Evolutionary conservation across 1,140 invertebrate genomes (phyloP), one percentile per base, ranked within the genome.

Genomic region (Proales similis): DNA sequence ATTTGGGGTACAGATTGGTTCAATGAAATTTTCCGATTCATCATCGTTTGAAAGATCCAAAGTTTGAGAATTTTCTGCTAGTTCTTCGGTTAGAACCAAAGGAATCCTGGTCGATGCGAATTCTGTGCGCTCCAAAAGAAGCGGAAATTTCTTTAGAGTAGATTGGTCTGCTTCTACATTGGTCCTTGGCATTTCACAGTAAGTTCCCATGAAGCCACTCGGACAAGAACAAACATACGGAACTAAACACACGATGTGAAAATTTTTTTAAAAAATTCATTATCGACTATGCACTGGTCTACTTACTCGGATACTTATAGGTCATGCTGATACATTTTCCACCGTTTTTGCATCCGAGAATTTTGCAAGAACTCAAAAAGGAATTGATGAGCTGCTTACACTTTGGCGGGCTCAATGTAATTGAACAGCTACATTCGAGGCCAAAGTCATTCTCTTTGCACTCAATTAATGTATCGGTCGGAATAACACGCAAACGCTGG

Each of bases 381-480:
- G 51, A 57, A 42, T 57, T 57, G 17, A 57, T 57, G 24, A 57
- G 45, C 45, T 57, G 51, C 45, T 57, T 57, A 26, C 51, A 57
- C 29, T 57, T 57, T 9, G 51, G 51, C n/a, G 51, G 51, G 22
- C 51, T 57, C 22, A 57, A 24, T 2, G 51, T 57, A 27, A 57
- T 57, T 57, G 51, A 57, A 22, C 51, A 57, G 27, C 51, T 57
- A 39, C 51, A 57, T 20, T 57, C 51, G 22, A 57, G 51, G 4
- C 51, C 51, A 57, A 57, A 57, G 45, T 57, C 51, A 20, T 57
- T 57, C 45, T 57, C 51, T 57, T 57, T 57, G 29, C 51, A 57
- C 17, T 57, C 51, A 42, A 57, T 57, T 39, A 57, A 42, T 42
- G 51, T 57, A 36, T 57, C 51, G 14, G 51, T 42, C 12, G 51